Evolutionary conservation across 2,113 vertebrate species (phyloP), one percentile per base, ranked within the genome.

Genomic region (Salvelinus sp.): DNA sequence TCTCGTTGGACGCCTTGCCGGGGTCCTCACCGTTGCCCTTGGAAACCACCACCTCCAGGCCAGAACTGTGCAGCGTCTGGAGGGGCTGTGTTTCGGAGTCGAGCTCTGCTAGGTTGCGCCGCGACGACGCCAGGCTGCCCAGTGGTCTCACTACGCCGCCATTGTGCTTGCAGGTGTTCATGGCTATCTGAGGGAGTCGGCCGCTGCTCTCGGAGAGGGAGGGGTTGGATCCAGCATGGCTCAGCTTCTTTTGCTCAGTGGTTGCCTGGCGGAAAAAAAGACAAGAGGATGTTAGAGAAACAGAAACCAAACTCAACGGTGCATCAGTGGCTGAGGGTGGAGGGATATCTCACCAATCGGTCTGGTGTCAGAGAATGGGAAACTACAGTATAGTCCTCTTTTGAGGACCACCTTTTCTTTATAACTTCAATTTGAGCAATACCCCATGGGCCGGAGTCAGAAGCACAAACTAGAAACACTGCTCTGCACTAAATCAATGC

Each of bases 111-210:
- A 93, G 92, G 88, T 92, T 89, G 80, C 84, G 91, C 82, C 90
- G 78, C 0, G 96, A 95, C 80, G 93, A 79, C 87, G 92, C 91
- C 80, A 91, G 90, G 85, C 91, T 92, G 70, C 94, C 93, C 80
- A 94, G 94, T 76, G 95, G 95, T 89, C 92, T 94, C 73, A 94
- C 93, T 91, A 94, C 94, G 1, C 95, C 95, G 82, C 96, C 96
- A 90, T 95, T 96, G 93, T 94, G 94, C 82, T 94, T 95, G 92
- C 93, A 95, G 93, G 94, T 94, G 92, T 94, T 97, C 96, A 97
- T 97, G 95, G 94, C 95, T 94, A 94, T 95, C 93, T 93, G 87
- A 90, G 93, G 82, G 91, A 93, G 87, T 88, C 91, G 85, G 81
- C 90, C 86, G 75, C 92, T 91, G 90, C 92, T 92, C 88, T 95